A percentile compares a stretch with the other conserved stretches of the same genome.
Evolutionary conservation across 2,113 vertebrate genomes (phyloP).

Genomic region (Triplophysa dalaica): DNA sequence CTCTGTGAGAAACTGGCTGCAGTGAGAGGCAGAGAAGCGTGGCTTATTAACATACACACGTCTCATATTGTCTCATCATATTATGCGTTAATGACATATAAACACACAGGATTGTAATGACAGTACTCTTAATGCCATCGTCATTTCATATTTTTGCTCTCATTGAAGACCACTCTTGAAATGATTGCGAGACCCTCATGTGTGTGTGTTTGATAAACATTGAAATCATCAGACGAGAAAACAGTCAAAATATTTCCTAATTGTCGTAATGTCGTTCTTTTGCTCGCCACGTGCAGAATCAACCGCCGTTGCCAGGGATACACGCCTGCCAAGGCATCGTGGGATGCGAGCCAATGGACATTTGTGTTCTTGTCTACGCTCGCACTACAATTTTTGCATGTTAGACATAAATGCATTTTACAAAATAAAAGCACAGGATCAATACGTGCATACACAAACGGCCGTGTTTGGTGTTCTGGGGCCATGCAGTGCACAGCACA

Average conservation of each 20-base stretch:
- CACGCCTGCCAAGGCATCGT: not conserved
- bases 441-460: not conserved
- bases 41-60: constrained; percentile 31
- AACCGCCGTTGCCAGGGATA: constrained; percentile 20
- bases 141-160: constrained; percentile 2
- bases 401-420: not conserved
- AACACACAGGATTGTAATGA: constrained; percentile 21
- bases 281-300: not conserved
- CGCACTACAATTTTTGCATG: not conserved
- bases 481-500: not conserved
- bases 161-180: not conserved
- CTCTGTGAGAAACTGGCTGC: constrained; percentile 26
- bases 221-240: not conserved
- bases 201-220: constrained; percentile 2
- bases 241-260: not conserved
- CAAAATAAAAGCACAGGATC: not conserved
- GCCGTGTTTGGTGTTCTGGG: not conserved
- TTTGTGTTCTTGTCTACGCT: not conserved
- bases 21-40: constrained; percentile 32
- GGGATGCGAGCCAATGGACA: constrained; percentile 26
- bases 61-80: constrained; percentile 8
- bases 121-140: constrained; percentile 3
- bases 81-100: not conserved
- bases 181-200: not conserved
- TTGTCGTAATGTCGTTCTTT: constrained; percentile 11